Percentiles rank a stretch among this genome's conserved stretches.
Evolutionary conservation across 2,797 vertebrate species (phyloP).

Genomic region (Galagoides demidoff): DNA sequence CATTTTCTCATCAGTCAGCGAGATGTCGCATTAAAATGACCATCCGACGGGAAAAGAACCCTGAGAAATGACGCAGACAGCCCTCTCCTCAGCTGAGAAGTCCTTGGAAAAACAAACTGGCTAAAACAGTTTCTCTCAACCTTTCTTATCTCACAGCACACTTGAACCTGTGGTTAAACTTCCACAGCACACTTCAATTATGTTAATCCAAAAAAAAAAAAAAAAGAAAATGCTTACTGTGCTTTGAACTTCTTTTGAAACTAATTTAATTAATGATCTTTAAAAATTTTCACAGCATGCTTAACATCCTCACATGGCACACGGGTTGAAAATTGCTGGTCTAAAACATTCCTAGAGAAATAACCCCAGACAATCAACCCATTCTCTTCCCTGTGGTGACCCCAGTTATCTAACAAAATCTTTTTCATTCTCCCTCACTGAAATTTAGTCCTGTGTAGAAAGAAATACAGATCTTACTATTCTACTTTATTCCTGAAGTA

Average conservation of each 20-base stretch:
- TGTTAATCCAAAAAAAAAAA: no score
- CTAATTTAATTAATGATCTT: no score
- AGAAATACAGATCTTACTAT: not conserved
- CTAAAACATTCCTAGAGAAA: not conserved
- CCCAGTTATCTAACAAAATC: not conserved
- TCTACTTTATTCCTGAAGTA: not conserved
- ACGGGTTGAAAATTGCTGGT: no score
- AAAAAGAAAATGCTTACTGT: no score
- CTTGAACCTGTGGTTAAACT: no score
- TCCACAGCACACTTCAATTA: no score
- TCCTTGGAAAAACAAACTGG: not conserved
- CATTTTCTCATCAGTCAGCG: not conserved
- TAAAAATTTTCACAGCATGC: no score
- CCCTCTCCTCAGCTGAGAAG: not conserved
- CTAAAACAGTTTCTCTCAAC: no score
- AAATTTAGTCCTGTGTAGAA: not conserved
- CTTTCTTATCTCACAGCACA: no score
- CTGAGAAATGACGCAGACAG: not conserved
- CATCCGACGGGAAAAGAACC: not conserved
- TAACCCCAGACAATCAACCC: not conserved
- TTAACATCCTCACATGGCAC: no score
- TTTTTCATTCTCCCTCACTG: not conserved
- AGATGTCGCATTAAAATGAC: not conserved
- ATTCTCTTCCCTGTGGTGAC: not conserved
- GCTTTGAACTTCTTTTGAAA: no score